Base-by-base conservation (phyloP, 53 echinoderm and acorn worm genomes). In the Echinometra lucunter region DNA sequence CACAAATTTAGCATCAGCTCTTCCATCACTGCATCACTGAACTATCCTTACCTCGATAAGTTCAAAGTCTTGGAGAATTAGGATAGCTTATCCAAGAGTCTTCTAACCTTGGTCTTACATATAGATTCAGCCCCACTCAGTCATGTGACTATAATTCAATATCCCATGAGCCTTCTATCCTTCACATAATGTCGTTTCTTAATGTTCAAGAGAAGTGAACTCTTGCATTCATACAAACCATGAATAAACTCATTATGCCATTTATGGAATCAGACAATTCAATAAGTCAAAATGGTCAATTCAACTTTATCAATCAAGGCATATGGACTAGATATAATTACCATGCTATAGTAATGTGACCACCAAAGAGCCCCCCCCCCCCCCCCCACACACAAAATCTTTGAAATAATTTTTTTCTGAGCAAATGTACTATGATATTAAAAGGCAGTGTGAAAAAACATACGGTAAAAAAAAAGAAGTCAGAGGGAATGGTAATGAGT, bases 21-120 rank as follows among this genome's bases (percentile, higher is more conserved):
- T 19, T 16, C 40, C 37, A 75, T 75, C 75, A 75, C 81, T 0
- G 32, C 81, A 44, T 80, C 80, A 80, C 80, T 44, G 4, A 81
- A 15, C 44, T 44, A 81, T 81, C 23, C 5, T 44, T 42, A 44
- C 44, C 81, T 81, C 38, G 42, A 42, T 44, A 44, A 42, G 44
- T 38, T 40, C 42, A 81, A 44, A 81, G 81, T 81, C 81, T 21
- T 81, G 81, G 18, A 44, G 81, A 81, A 81, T 81, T 81, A 81
- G 30, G 21, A 44, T 44, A 13, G 42, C 81, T 81, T 81, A 81
- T 44, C 44, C 23, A 5, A 44, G n/a, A 21, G 23, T 81, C 44
- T 81, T 19, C 38, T 44, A 81, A 44, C 40, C 74, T 74, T 74
- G 74, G 37, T 74, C 37, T 15, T 53, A 53, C n/a, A n/a, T 69